A percentile compares a stretch with the other conserved stretches of the same genome.
Conservation (phyloP, 2,888 invertebrate genomes). For the Spisula solida region DNA sequence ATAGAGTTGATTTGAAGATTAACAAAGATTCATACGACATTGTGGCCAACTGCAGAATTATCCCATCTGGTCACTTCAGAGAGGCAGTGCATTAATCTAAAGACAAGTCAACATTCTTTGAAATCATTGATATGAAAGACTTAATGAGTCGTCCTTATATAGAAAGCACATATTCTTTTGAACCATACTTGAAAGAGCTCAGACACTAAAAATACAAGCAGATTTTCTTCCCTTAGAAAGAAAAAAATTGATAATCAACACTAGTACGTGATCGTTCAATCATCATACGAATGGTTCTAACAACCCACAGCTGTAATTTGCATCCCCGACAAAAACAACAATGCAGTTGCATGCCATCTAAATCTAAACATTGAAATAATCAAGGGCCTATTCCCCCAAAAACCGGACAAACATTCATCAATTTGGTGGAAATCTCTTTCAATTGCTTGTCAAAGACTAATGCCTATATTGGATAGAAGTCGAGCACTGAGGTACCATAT, state of each 20-base stretch:
- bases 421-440: conserved; percentile 37
- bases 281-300: background rate
- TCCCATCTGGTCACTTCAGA: background rate
- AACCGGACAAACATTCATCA: conserved; percentile 39
- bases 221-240: background rate
- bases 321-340: conserved; percentile 3
- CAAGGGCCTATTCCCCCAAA: background rate
- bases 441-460: conserved; percentile 28
- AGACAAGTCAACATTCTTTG: background rate
- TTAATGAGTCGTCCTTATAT: background rate
- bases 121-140: background rate
- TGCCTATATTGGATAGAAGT: conserved; percentile 31
- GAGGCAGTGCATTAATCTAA: background rate
- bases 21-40: background rate
- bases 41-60: background rate
- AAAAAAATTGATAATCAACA: conserved; percentile 19
- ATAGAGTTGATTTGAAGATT: background rate
- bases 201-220: background rate
- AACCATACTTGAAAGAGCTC: background rate
- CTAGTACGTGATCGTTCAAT: background rate
- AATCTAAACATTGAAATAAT: conserved; percentile 2
- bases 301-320: background rate
- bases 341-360: background rate
- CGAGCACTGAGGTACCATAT: conserved; percentile 21
- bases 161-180: background rate